Evolutionary conservation across 2,888 invertebrate species (phyloP), one percentile per base, ranked within the genome.

Genomic region (Pogonocherus hispidulus): DNA sequence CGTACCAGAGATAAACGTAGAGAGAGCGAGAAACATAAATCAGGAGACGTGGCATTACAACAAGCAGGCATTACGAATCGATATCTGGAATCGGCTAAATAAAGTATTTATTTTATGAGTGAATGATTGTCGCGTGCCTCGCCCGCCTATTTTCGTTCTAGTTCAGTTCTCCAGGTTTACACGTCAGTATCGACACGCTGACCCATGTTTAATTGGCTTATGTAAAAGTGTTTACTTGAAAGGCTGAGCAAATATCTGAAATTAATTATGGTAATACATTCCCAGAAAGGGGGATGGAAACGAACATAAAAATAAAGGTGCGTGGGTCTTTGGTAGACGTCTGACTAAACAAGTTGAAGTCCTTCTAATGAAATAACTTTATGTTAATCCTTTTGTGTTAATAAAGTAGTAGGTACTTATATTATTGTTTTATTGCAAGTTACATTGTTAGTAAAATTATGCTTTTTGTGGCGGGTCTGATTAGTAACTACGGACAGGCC

Each of bases 91-190:
- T 16, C 23, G 22, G 44, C 44, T 9, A 46, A 44, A 46, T 57
- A 57, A 57, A 57, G 44, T 44, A 57, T 57, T 57, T 57, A 57
- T 57, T 37, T 57, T 23, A 44, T 37, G 37, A 35, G 55, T 27
- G 18, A 32, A 55, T 19, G 8, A 37, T 16, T 55, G 55, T 55
- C 55, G 55, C 55, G 35, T 55, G 55, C 37, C 20, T 37, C n/a
- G 19, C 20, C 23, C 3, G 27, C 23, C 52, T 52, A 14, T 41
- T 52, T 52, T 52, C 27, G 23, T 52, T 27, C 23, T 16, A 5
- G 9, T 54, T 6, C 52, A 14, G 18, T 35, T 11, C 32, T 32
- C 32, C 11, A 8, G 32, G 2, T 32, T 11, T 3, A 3, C 23
- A 23, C 23, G 23, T 23, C 3, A 16, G 14, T 52, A 52, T 35